Conservation (phyloP, 2,888 invertebrate genomes). For the Meandrusa payeni region DNA sequence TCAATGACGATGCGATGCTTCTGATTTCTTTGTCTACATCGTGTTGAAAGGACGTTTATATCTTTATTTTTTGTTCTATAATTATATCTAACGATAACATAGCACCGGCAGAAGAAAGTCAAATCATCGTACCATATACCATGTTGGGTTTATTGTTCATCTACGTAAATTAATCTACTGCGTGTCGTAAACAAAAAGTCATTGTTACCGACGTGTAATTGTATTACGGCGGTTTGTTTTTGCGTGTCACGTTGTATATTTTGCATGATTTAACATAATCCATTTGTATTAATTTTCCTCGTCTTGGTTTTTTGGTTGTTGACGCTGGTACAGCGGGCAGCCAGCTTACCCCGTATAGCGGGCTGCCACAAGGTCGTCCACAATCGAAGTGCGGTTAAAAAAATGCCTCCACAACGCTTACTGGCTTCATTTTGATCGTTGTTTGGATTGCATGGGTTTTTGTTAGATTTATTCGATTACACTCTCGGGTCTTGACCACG, state of each 20-base stretch:
- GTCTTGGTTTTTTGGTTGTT: neutral
- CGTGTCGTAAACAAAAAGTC: too few relatives aligned
- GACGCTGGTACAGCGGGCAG: constrained; percentile 14
- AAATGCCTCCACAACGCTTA: constrained; percentile 33
- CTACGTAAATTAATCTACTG: too few relatives aligned
- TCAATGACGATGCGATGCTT: too few relatives aligned
- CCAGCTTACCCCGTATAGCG: constrained; percentile 65
- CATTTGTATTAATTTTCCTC: constrained; percentile 9
- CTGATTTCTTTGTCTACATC: too few relatives aligned
- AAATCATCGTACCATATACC: too few relatives aligned
- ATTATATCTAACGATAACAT: too few relatives aligned
- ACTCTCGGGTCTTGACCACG: too few relatives aligned
- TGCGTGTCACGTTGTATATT: constrained; percentile 1
- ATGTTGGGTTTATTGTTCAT: too few relatives aligned
- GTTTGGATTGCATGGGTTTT: neutral
- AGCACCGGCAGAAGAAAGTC: too few relatives aligned
- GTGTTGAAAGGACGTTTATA: too few relatives aligned
- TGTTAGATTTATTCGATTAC: neutral
- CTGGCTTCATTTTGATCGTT: constrained; percentile 27
- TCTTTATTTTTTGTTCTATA: too few relatives aligned
- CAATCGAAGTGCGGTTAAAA: constrained; percentile 57
- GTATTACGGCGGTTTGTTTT: neutral
- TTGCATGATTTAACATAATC: constrained; percentile 18
- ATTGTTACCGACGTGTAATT: too few relatives aligned
- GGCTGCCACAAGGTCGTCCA: constrained; percentile 62